Percentiles rank a stretch among this genome's conserved stretches.
Evolutionary conservation across 1,140 invertebrate species (phyloP).

Genomic region (Cryptotermes secundus): DNA sequence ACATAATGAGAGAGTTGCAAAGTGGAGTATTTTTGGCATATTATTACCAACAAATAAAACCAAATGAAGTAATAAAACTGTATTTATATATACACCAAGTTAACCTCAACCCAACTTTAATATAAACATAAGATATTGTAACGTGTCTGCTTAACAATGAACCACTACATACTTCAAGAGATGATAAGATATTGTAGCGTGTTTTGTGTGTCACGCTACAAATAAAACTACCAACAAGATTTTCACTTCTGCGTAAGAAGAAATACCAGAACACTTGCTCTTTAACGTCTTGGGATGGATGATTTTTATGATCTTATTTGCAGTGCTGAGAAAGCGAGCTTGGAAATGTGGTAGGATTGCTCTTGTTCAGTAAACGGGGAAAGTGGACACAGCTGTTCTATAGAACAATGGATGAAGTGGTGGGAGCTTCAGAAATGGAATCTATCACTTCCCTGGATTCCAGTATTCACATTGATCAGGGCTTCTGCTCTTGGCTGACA

Average conservation of each 20-base stretch:
- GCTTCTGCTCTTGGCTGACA: slow-evolving; percentile 64
- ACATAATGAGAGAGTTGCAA: neutral
- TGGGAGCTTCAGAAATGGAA: slow-evolving; percentile 48
- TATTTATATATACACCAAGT: neutral
- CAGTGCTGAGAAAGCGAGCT: slow-evolving; percentile 80
- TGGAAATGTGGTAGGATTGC: slow-evolving; percentile 93
- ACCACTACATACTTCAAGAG: too few species aligned
- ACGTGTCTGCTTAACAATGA: too few species aligned
- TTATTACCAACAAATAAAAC: neutral
- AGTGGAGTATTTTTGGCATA: neutral
- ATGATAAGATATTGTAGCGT: too few species aligned
- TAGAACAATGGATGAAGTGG: slow-evolving; percentile 62
- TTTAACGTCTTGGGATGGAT: too few species aligned
- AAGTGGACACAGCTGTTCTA: slow-evolving; percentile 93
- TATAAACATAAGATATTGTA: neutral
- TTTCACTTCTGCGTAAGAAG: too few species aligned
- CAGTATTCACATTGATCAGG: slow-evolving; percentile 58
- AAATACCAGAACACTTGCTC: too few species aligned
- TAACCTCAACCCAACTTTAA: neutral
- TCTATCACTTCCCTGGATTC: slow-evolving; percentile 46
- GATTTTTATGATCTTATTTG: slow-evolving; percentile 75
- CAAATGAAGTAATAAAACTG: neutral
- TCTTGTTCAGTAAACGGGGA: slow-evolving; percentile 77
- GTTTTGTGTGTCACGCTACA: too few species aligned
- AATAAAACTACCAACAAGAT: too few species aligned